Evolutionary conservation across 1,140 invertebrate species (phyloP).

Genomic region (Drosophila teissieri): DNA sequence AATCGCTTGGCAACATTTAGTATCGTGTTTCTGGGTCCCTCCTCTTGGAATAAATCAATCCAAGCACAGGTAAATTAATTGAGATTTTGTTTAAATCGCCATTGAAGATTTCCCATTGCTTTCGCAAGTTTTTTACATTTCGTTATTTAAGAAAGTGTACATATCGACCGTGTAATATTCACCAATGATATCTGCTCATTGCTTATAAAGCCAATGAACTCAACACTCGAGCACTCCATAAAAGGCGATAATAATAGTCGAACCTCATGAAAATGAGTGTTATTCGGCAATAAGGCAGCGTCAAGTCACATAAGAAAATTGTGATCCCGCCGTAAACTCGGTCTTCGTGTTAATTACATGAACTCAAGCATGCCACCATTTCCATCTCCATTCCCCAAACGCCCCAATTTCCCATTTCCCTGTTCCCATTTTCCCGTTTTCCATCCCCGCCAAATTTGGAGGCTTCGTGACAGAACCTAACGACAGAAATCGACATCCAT

Average conservation of each 20-base stretch:
- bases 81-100: background rate
- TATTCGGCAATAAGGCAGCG: conserved; percentile 37
- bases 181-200: background rate
- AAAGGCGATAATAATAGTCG: conserved; percentile 24
- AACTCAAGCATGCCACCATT: conserved; percentile 45
- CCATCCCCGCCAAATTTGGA: background rate
- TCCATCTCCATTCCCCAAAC: background rate
- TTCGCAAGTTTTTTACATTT: no score
- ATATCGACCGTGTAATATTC: background rate
- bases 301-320: conserved; percentile 49
- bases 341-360: conserved; percentile 53
- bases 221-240: conserved; percentile 7
- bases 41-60: background rate
- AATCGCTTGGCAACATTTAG: conserved; percentile 16
- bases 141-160: no score
- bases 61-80: background rate
- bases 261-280: conserved; percentile 24
- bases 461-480: background rate
- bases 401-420: background rate
- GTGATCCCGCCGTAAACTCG: conserved; percentile 49
- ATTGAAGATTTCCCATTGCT: no score
- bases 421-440: background rate
- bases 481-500: conserved; percentile 38
- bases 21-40: background rate
- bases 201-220: conserved; percentile 10